phyloP scores from a whole-genome alignment of 1,140 invertebrate genomes.

The Pachypeltis micranthus region DNA sequence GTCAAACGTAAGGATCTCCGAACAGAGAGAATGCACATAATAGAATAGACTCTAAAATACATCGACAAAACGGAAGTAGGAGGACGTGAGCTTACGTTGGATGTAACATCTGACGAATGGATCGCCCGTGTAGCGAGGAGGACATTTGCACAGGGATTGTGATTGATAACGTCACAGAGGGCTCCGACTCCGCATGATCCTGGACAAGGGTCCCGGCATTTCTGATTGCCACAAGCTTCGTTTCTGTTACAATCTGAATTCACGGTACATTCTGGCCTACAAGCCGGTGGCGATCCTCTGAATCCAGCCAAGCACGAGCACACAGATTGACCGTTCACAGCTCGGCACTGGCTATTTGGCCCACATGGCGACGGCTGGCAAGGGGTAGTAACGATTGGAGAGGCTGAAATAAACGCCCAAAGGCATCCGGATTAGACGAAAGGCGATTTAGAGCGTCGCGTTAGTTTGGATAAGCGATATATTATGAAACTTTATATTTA shows the following conservation, averaged over 20 bases:
- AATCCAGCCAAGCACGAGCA: conserved; percentile 55
- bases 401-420: conserved; percentile 16
- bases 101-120: conserved; percentile 51
- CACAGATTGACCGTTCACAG: conserved; percentile 46
- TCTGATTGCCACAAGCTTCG: conserved; percentile 54
- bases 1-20: background rate
- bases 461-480: no score
- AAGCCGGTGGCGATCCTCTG: conserved; percentile 55
- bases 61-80: background rate
- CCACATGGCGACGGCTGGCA: conserved; percentile 45
- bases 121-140: conserved; percentile 53
- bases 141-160: conserved; percentile 56
- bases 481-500: no score
- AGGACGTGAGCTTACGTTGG: conserved; percentile 20
- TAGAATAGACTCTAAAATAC: background rate
- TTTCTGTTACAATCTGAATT: conserved; percentile 56
- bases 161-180: conserved; percentile 52
- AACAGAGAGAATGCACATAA: background rate
- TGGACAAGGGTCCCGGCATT: conserved; percentile 57
- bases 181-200: conserved; percentile 54
- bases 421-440: no score
- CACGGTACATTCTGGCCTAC: conserved; percentile 59
- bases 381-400: conserved; percentile 31
- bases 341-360: conserved; percentile 45
- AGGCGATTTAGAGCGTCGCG: no score